Conservation (phyloP, 1,140 invertebrate genomes). For the Latrodectus geometricus region DNA sequence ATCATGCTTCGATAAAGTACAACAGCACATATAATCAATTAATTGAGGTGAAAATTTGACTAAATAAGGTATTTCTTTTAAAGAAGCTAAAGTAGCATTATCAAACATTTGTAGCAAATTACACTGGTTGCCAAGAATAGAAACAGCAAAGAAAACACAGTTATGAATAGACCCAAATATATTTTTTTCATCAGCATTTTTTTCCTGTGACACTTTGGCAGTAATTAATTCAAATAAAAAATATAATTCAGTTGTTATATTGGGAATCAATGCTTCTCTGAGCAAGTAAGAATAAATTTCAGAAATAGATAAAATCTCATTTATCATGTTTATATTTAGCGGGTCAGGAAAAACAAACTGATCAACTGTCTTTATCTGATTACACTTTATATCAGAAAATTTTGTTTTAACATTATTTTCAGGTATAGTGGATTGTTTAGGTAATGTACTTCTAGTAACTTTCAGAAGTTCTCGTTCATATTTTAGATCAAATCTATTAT, state of each 20-base stretch:
- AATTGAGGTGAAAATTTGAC: slow-evolving; percentile 71
- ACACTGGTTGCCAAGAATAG: slow-evolving; percentile 70
- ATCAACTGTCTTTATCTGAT: not conserved
- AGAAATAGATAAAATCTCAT: slow-evolving; percentile 22
- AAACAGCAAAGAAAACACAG: slow-evolving; percentile 75
- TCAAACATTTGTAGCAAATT: slow-evolving; percentile 72
- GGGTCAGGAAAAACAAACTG: slow-evolving; percentile 30
- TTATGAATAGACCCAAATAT: slow-evolving; percentile 71
- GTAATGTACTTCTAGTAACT: not conserved
- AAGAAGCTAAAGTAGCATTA: slow-evolving; percentile 71
- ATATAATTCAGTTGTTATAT: slow-evolving; percentile 53
- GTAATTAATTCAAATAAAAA: slow-evolving; percentile 62
- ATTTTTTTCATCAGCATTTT: slow-evolving; percentile 7
- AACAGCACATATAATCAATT: slow-evolving; percentile 66
- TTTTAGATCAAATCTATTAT: slow-evolving; percentile 1
- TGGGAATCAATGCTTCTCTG: slow-evolving; percentile 10
- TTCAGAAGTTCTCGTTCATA: slow-evolving; percentile 45
- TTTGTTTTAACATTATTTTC: not conserved
- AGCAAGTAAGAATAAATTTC: slow-evolving; percentile 24
- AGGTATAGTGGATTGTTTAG: not conserved
- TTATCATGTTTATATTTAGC: not conserved
- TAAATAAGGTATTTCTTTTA: slow-evolving; percentile 73
- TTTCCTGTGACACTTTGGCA: slow-evolving; percentile 1
- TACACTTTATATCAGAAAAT: not conserved
- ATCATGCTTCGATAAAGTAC: slow-evolving; percentile 64